phyloP scores from a whole-genome alignment of 2,113 vertebrate genomes.

The Cyrtonyx montezumae region DNA sequence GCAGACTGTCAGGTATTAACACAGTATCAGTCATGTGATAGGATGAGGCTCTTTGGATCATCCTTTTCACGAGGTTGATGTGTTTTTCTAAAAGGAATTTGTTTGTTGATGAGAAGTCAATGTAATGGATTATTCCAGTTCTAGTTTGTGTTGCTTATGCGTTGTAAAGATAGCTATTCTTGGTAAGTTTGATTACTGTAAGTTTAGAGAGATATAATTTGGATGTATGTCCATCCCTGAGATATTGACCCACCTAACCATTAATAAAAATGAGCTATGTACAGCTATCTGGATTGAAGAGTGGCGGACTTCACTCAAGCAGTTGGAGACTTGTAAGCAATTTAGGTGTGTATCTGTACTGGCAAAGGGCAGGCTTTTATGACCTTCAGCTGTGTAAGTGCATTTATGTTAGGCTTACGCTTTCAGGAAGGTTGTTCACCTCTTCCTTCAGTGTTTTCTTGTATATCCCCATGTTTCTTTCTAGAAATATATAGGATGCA shows the following conservation, averaged over 20 bases:
- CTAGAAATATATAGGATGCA: rapidly evolving
- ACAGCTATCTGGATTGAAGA: neutral
- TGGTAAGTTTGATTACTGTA: neutral
- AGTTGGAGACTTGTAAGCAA: neutral
- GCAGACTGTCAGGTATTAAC: neutral
- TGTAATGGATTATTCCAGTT: neutral
- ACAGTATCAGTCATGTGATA: neutral
- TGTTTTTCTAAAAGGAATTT: neutral
- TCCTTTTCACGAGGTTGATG: slow-evolving; percentile 1
- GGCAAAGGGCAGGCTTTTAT: neutral
- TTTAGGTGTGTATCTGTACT: neutral
- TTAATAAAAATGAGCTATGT: neutral
- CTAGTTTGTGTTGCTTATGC: neutral
- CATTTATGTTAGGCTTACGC: neutral
- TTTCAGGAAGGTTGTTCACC: neutral
- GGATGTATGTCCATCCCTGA: neutral
- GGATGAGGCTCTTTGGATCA: neutral
- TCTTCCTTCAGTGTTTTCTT: neutral
- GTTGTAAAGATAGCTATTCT: neutral
- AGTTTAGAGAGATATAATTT: neutral
- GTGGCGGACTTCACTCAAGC: neutral
- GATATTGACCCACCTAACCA: neutral
- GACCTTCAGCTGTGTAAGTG: neutral
- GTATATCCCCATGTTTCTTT: neutral
- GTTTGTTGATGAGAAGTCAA: neutral